phyloP scores from a whole-genome alignment of 2,888 invertebrate species.

The Thera obeliscata region DNA sequence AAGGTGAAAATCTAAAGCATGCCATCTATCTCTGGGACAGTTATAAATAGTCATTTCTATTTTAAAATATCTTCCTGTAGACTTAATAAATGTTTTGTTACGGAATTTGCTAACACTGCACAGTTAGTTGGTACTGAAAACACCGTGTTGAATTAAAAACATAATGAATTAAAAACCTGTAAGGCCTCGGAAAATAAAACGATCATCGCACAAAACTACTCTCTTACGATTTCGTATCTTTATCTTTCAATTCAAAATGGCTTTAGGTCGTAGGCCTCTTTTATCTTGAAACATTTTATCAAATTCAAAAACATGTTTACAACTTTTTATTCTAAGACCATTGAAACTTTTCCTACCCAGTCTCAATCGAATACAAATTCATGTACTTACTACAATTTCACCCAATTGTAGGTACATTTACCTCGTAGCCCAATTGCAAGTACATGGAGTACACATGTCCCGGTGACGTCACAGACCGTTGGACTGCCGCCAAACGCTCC shows the following conservation, averaged over 20 bases:
- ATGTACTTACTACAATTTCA: background rate
- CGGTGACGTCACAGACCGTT: conserved; percentile 36
- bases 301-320: background rate
- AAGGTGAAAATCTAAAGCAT: conserved; percentile 34
- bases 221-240: background rate
- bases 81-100: background rate
- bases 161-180: too few relatives aligned
- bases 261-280: background rate
- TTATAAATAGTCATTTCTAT: conserved; percentile 31
- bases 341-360: background rate
- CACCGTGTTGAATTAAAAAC: too few relatives aligned
- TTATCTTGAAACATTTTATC: background rate
- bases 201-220: background rate
- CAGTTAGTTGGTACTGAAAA: too few relatives aligned
- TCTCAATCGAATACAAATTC: too few relatives aligned
- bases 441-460: conserved; percentile 25
- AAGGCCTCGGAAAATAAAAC: too few relatives aligned
- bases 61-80: conserved; percentile 8
- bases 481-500: conserved; percentile 27
- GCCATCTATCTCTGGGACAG: conserved; percentile 32
- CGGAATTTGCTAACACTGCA: too few relatives aligned
- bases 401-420: conserved; percentile 25
- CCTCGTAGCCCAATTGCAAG: conserved; percentile 36
- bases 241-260: background rate
- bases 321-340: background rate